These are phyloP conservation scores for Cercopithecus mona DNA, from an alignment of 2,113 vertebrate species.

Conservation along the genomic window DNA sequence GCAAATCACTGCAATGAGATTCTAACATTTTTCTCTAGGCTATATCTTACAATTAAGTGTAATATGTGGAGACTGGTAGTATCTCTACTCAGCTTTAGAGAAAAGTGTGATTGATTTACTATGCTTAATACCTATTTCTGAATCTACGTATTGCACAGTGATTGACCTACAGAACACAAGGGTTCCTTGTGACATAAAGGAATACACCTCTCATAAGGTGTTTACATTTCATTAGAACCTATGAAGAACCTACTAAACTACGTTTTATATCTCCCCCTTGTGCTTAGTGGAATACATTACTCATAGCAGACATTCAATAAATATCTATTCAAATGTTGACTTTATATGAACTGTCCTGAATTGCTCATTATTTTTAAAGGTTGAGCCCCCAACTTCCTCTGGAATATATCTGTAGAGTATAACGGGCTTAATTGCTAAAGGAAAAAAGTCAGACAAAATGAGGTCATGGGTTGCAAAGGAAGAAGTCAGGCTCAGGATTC, in stretches of 20 bases:
- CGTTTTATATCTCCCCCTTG: not conserved
- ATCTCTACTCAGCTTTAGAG: not conserved
- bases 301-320: not conserved
- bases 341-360: not conserved
- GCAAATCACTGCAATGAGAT: not conserved
- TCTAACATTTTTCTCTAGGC: not conserved
- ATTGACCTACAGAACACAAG: not conserved
- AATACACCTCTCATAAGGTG: not conserved
- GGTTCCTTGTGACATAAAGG: not conserved
- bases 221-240: not conserved
- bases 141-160: not conserved
- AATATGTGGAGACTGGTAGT: not conserved
- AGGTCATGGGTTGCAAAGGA: not conserved
- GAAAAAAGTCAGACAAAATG: not conserved
- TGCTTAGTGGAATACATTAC: not conserved
- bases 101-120: not conserved
- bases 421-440: not conserved
- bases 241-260: not conserved
- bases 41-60: not conserved
- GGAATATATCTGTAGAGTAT: not conserved
- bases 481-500: not conserved
- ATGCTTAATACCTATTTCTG: not conserved
- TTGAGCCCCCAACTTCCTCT: not conserved
- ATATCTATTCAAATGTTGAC: not conserved
- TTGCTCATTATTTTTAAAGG: not conserved